Evolutionary conservation across 1,140 invertebrate species (phyloP).

Genomic region (Maniola jurtina): DNA sequence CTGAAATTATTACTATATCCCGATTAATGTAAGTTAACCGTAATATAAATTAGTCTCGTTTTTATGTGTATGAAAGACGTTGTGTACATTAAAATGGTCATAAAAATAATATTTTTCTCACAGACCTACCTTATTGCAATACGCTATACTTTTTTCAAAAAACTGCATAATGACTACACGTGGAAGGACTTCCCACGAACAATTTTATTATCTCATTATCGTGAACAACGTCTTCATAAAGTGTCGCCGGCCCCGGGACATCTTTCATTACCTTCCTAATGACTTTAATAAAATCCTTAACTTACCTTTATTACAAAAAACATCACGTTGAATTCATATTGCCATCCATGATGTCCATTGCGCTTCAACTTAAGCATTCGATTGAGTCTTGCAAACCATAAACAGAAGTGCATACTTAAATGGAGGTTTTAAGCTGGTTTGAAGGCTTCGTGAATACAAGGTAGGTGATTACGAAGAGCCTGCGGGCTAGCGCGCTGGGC

Average conservation of each 20-base stretch:
- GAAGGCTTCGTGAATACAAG: constrained; percentile 1
- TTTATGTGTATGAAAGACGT: constrained; percentile 7
- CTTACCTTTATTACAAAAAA: constrained; percentile 10
- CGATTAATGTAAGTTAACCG: too few species aligned
- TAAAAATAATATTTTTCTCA: not conserved
- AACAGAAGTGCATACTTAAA: constrained; percentile 28
- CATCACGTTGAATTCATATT: not conserved
- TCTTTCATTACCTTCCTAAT: constrained; percentile 70
- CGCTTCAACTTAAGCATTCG: constrained; percentile 16
- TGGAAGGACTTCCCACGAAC: constrained; percentile 61
- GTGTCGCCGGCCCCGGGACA: constrained; percentile 68
- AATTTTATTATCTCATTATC: constrained; percentile 73
- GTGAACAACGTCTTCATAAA: constrained; percentile 72
- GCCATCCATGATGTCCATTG: constrained; percentile 24
- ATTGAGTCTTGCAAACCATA: not conserved
- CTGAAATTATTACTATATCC: too few species aligned
- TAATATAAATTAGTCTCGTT: too few species aligned
- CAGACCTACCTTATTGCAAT: constrained; percentile 16
- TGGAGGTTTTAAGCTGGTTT: not conserved
- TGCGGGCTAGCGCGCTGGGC: constrained; percentile 38
- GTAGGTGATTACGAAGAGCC: constrained; percentile 47
- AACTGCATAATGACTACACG: constrained; percentile 43
- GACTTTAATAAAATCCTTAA: constrained; percentile 64
- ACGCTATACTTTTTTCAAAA: constrained; percentile 31
- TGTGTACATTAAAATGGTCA: constrained; percentile 6